A percentile compares a stretch with the other conserved stretches of the same genome.
These are phyloP conservation scores for Acrossocheilus wenchowensis DNA, from an alignment of 2,797 vertebrate species.

Conservation along the genomic window DNA sequence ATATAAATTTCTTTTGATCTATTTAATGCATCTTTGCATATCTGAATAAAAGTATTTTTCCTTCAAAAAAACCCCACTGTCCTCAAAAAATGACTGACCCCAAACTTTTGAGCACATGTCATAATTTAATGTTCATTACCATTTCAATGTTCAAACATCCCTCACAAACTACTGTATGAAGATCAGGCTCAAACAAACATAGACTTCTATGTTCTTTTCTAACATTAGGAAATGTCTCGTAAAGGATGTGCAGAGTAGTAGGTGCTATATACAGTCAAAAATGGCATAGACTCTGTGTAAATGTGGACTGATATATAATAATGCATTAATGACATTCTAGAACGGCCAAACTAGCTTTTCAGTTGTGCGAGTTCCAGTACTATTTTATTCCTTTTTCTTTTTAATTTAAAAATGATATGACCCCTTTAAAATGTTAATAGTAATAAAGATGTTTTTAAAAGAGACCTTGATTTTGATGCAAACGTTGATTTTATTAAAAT, in stretches of 20 bases:
- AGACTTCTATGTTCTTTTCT: no score
- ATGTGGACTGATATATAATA: neutral
- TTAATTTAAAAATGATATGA: neutral
- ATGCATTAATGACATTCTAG: neutral
- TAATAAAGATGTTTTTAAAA: neutral
- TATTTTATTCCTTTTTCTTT: neutral
- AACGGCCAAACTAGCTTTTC: neutral
- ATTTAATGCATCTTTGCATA: neutral
- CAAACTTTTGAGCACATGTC: neutral
- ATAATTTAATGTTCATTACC: neutral
- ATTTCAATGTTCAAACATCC: neutral
- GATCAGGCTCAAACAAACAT: no score
- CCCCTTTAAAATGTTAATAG: neutral
- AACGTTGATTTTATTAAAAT: neutral
- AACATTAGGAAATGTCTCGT: neutral
- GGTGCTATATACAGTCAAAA: neutral
- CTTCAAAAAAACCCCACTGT: no score
- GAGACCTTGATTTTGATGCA: neutral
- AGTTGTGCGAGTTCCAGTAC: neutral
- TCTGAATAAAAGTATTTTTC: neutral
- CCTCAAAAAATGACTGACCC: neutral
- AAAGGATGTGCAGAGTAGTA: neutral
- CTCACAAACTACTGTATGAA: no score
- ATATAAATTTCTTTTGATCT: neutral
- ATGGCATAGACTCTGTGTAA: neutral